Evolutionary conservation across 1,140 invertebrate genomes (phyloP).

Genomic region (Anoplolepis gracilipes): DNA sequence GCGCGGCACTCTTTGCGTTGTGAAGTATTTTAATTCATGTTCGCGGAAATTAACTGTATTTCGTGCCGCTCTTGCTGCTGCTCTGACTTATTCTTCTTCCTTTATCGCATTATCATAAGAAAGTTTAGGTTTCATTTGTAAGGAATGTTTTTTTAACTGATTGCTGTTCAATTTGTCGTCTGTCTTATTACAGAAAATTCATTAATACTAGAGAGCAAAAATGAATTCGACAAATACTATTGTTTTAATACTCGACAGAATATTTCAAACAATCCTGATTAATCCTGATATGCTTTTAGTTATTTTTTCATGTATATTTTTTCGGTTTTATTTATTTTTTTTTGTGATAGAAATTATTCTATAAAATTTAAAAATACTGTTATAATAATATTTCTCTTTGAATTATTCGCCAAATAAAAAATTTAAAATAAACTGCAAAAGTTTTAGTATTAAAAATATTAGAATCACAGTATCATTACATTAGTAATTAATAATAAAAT

Average conservation of each 20-base stretch:
- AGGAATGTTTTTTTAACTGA: not conserved
- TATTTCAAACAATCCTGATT: not conserved
- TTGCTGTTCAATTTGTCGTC: not conserved
- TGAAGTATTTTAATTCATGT: constrained; percentile 34
- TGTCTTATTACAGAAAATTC: not conserved
- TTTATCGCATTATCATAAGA: constrained; percentile 1
- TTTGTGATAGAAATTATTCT: not conserved
- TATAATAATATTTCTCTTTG: not conserved
- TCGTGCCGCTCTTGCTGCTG: not conserved
- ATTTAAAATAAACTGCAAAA: not conserved
- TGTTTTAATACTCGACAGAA: not conserved
- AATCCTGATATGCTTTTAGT: not conserved
- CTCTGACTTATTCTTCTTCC: not conserved
- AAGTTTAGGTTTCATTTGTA: not conserved
- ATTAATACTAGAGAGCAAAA: not conserved
- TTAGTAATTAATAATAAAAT: not conserved
- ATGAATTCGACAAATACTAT: not conserved
- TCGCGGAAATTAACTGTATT: constrained; percentile 33
- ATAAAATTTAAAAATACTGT: not conserved
- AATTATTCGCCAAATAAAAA: not conserved
- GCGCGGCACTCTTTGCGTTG: constrained; percentile 50
- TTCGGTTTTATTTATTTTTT: not conserved
- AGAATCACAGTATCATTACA: not conserved
- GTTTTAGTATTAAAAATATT: not conserved
- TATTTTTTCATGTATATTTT: not conserved